phyloP scores from a whole-genome alignment of 2,888 invertebrate species.

The Apamea sordens region DNA sequence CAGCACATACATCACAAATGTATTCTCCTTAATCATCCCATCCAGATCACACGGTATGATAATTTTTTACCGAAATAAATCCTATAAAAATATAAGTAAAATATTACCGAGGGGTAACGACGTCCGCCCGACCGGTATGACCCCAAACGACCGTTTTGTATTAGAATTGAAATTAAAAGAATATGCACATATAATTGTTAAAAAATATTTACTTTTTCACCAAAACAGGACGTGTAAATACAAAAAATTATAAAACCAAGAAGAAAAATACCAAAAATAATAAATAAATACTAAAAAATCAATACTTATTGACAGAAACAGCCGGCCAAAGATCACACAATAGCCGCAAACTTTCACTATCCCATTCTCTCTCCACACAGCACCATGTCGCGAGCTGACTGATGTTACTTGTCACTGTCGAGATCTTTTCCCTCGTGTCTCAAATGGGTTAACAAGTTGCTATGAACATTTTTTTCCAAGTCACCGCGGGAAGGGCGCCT shows the following conservation, averaged over 20 bases:
- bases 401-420: not conserved
- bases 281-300: not conserved
- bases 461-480: no score
- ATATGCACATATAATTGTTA: not conserved
- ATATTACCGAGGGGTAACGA: no score
- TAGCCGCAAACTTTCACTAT: not conserved
- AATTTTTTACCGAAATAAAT: no score
- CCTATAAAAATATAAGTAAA: no score
- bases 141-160: not conserved
- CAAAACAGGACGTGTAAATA: not conserved
- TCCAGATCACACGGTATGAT: no score
- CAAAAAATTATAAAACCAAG: not conserved
- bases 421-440: not conserved
- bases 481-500: no score
- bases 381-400: constrained; percentile 1
- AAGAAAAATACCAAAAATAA: not conserved
- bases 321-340: not conserved
- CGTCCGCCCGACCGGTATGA: no score
- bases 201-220: constrained; percentile 1
- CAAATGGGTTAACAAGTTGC: not conserved
- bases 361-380: not conserved
- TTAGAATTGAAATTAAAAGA: constrained; percentile 1
- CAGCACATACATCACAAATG: no score
- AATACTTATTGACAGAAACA: not conserved
- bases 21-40: no score